These are phyloP conservation scores for Gallinago undulata DNA, from an alignment of 2,113 vertebrate genomes.

Conservation along the genomic window DNA sequence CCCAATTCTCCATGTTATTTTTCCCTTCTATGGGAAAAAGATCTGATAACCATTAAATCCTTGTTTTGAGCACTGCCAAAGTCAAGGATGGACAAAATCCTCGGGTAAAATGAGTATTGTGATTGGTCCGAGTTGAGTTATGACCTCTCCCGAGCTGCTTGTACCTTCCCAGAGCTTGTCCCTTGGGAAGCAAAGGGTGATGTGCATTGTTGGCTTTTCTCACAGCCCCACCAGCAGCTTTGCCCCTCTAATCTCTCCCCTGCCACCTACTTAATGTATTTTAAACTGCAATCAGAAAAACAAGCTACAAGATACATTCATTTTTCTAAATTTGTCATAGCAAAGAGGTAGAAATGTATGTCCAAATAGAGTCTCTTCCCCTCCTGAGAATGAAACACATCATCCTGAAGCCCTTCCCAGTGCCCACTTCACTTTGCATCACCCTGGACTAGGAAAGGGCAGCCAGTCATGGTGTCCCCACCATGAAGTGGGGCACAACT, in stretches of 20 bases:
- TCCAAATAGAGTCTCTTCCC: background rate
- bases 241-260: background rate
- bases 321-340: background rate
- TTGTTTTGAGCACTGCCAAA: background rate
- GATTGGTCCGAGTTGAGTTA: background rate
- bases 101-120: background rate
- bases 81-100: background rate
- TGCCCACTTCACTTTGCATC: background rate
- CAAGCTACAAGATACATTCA: background rate
- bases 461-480: rapidly evolving
- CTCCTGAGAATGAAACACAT: background rate
- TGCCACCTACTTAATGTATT: background rate
- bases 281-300: background rate
- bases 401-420: background rate
- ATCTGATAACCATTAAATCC: background rate
- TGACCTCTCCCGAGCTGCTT: background rate
- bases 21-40: background rate
- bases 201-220: rapidly evolving
- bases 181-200: background rate
- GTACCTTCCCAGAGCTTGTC: background rate
- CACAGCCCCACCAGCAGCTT: rapidly evolving
- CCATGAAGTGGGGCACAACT: background rate
- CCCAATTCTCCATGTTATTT: background rate
- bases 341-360: background rate
- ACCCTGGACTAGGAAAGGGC: background rate